Conservation (phyloP, 1,140 invertebrate genomes). For the Halesus radiatus region DNA sequence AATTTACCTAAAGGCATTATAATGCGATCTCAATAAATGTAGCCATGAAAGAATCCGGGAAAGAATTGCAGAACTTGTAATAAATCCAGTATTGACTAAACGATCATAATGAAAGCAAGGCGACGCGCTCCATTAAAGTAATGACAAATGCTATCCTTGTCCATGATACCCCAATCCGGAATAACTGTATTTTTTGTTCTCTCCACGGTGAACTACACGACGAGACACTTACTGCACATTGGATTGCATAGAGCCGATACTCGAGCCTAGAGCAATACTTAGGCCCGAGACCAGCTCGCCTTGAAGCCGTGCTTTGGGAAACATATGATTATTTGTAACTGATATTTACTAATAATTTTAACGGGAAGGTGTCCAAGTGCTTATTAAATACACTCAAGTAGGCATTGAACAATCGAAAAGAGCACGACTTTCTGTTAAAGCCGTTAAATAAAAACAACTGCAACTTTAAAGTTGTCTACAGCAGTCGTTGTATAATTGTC, state of each 20-base stretch:
- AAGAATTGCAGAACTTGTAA: too few species aligned
- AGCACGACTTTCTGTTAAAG: not conserved
- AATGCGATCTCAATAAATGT: too few species aligned
- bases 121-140: not conserved
- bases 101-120: too few species aligned
- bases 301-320: constrained; percentile 3
- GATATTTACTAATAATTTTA: constrained; percentile 21
- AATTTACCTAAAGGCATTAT: too few species aligned
- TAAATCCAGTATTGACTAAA: too few species aligned
- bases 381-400: not conserved
- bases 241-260: not conserved
- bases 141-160: constrained; percentile 26
- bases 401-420: not conserved
- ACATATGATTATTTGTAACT: constrained; percentile 19
- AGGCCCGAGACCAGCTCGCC: not conserved
- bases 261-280: not conserved
- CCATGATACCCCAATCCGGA: constrained; percentile 10
- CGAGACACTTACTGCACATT: not conserved
- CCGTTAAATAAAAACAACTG: too few species aligned
- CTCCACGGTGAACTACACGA: constrained; percentile 6
- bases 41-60: too few species aligned
- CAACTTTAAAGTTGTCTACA: too few species aligned
- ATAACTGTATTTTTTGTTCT: constrained; percentile 24
- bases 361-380: not conserved
- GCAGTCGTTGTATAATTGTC: too few species aligned